Conservation (phyloP, 2,888 invertebrate species). For the Pyralis farinalis region DNA sequence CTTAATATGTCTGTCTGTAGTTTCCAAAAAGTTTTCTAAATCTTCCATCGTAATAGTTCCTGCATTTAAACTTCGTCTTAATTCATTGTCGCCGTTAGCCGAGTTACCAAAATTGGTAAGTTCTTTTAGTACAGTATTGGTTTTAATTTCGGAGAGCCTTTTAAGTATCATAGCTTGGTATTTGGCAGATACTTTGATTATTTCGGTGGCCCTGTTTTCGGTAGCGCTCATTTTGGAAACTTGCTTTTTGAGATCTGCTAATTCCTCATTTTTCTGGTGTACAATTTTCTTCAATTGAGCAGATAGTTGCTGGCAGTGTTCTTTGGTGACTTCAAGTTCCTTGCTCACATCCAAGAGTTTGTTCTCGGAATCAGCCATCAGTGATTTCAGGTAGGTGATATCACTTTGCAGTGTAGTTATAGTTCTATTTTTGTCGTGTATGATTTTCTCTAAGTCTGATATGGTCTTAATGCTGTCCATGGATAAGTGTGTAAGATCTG, state of each 20-base stretch:
- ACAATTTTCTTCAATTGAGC: slow-evolving; percentile 65
- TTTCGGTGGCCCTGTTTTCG: slow-evolving; percentile 65
- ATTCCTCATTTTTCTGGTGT: slow-evolving; percentile 67
- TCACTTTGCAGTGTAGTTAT: slow-evolving; percentile 64
- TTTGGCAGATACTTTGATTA: slow-evolving; percentile 69
- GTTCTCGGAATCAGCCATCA: slow-evolving; percentile 66
- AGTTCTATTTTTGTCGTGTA: slow-evolving; percentile 63
- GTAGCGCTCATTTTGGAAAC: slow-evolving; percentile 59
- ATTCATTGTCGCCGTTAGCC: slow-evolving; percentile 47
- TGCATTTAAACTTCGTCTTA: slow-evolving; percentile 49
- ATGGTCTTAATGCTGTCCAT: slow-evolving; percentile 64
- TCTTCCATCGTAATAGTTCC: slow-evolving; percentile 70
- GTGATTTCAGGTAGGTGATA: slow-evolving; percentile 54
- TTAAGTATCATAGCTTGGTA: slow-evolving; percentile 70
- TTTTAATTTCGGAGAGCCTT: slow-evolving; percentile 67
- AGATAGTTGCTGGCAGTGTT: slow-evolving; percentile 61
- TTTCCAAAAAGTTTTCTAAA: slow-evolving; percentile 68
- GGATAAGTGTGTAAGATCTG: slow-evolving; percentile 58
- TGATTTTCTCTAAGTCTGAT: slow-evolving; percentile 64
- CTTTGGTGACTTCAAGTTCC: slow-evolving; percentile 57
- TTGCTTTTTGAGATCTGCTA: slow-evolving; percentile 63
- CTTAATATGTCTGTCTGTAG: slow-evolving; percentile 61
- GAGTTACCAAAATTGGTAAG: slow-evolving; percentile 64
- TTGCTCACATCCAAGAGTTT: slow-evolving; percentile 60
- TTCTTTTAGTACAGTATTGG: slow-evolving; percentile 63